Evolutionary conservation across 2,113 vertebrate genomes (phyloP).

Genomic region (Dasyprocta punctata): DNA sequence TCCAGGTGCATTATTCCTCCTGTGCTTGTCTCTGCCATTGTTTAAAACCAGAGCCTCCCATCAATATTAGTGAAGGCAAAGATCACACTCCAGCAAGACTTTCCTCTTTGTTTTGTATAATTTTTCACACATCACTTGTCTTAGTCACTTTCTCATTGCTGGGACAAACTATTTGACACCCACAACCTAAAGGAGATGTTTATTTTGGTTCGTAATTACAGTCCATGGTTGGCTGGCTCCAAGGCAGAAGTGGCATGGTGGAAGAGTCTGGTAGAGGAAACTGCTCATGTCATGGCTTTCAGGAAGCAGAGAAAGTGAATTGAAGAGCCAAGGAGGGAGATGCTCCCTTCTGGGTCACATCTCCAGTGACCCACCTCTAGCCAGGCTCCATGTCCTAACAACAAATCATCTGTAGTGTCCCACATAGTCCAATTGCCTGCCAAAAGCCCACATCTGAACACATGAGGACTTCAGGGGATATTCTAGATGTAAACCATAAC

Average conservation of each 20-base stretch:
- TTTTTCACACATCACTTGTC: not conserved
- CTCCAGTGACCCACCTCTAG: not conserved
- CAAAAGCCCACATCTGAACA: not conserved
- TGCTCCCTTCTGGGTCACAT: not conserved
- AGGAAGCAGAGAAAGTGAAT: not conserved
- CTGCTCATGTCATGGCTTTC: not conserved
- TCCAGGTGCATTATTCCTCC: not conserved
- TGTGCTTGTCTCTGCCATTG: no score
- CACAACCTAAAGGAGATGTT: not conserved
- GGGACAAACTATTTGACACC: not conserved
- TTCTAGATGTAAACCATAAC: not conserved
- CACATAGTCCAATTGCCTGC: not conserved
- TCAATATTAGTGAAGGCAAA: not conserved
- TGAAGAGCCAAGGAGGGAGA: not conserved
- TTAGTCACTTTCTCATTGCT: not conserved
- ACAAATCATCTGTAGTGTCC: not conserved
- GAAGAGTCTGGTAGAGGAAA: not conserved
- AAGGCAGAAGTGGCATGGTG: not conserved
- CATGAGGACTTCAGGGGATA: not conserved
- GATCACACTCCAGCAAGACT: not conserved
- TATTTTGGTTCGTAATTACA: not conserved
- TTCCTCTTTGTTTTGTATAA: not conserved
- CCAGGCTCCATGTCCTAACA: not conserved
- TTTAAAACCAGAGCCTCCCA: not conserved
- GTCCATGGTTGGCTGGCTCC: not conserved